Evolutionary conservation across 2,888 invertebrate genomes (phyloP), one percentile per base, ranked within the genome.

Genomic region (Pterobdella sp.): DNA sequence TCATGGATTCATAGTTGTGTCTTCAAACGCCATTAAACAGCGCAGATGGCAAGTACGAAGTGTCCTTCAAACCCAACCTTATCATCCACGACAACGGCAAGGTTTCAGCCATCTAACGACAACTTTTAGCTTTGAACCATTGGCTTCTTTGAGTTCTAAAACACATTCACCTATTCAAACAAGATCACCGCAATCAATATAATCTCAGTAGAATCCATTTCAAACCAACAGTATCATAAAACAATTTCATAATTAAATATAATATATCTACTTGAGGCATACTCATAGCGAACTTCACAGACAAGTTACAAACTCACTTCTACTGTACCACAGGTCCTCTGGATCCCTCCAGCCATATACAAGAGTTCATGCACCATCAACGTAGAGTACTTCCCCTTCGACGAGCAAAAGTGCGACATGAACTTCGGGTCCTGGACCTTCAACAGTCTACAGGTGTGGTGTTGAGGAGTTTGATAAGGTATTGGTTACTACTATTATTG

Each of bases 281-380:
- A 22, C 4, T 26, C 60, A 56, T 56, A 26, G 26, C n/a, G n/a
- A n/a, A n/a, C n/a, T n/a, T n/a, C n/a, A n/a, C n/a, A n/a, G n/a
- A n/a, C n/a, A n/a, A n/a, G n/a, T n/a, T n/a, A n/a, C n/a, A n/a
- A n/a, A n/a, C n/a, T n/a, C n/a, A n/a, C n/a, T n/a, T n/a, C n/a
- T n/a, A n/a, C n/a, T n/a, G n/a, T n/a, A n/a, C n/a, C n/a, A n/a
- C 91, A 93, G 85, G 82, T 98, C 36, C 87, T 97, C 65, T 98
- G 97, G 97, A 95, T 98, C 60, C 98, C 98, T 10, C 98, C 98
- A 66, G 97, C 98, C 74, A 98, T 98, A 84, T 99, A 97, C 85
- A 96, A 92, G 87, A 95, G 95, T 42, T 74, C 74, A 1, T 74
- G 74, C 72, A 73, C 68, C 37, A 74, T 74, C 29, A 72, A 74